phyloP scores from a whole-genome alignment of 2,888 invertebrate genomes.

The Synergus itoensis region DNA sequence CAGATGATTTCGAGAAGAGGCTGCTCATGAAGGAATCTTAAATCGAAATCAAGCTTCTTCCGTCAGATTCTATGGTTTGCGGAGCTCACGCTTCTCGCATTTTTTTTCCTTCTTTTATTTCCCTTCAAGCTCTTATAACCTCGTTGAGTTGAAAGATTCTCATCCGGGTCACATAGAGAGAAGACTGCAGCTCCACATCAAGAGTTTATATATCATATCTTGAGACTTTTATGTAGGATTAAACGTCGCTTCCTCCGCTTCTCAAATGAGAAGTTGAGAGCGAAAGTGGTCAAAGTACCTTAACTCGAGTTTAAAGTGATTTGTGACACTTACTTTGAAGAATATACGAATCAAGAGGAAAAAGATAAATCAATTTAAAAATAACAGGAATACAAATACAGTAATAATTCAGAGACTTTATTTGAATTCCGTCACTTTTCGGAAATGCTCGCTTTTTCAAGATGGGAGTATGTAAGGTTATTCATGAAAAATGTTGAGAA shows the following conservation, averaged over 20 bases:
- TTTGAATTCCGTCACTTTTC: background rate
- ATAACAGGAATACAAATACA: background rate
- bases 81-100: background rate
- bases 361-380: background rate
- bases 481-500: background rate
- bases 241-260: slow-evolving; percentile 8
- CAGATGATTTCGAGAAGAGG: slow-evolving; percentile 11
- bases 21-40: slow-evolving; percentile 21
- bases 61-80: background rate
- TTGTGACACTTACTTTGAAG: too few species aligned
- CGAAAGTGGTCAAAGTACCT: background rate
- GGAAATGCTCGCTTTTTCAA: background rate
- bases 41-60: slow-evolving; percentile 16
- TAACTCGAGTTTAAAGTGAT: background rate
- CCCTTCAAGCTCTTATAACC: background rate
- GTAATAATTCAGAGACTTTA: background rate
- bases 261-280: background rate
- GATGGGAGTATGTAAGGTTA: background rate
- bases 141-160: slow-evolving; percentile 9
- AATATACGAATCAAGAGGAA: background rate
- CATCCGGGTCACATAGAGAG: background rate
- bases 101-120: slow-evolving; percentile 5
- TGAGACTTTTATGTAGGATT: slow-evolving; percentile 25
- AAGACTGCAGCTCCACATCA: background rate
- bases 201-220: slow-evolving; percentile 25